A percentile compares a stretch with the other conserved stretches of the same genome.
phyloP scores from a whole-genome alignment of 1,140 invertebrate genomes.

The Drosophila nigromelanica region DNA sequence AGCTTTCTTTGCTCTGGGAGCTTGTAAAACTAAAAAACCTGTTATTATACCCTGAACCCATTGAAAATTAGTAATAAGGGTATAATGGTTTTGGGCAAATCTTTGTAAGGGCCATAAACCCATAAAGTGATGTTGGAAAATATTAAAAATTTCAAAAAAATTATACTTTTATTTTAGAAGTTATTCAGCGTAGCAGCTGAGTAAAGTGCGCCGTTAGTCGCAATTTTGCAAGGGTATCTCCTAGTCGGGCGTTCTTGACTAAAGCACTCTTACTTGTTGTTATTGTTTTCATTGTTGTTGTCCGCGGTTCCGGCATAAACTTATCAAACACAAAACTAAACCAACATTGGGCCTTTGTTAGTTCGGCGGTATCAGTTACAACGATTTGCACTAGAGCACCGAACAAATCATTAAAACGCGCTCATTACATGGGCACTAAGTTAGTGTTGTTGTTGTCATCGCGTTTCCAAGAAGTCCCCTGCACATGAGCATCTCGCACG shows the following conservation, averaged over 20 bases:
- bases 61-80: too few relatives aligned
- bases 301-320: constrained; percentile 30
- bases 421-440: constrained; percentile 45
- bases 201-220: too few relatives aligned
- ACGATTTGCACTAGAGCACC: constrained; percentile 50
- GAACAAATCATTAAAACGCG: constrained; percentile 56
- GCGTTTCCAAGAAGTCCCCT: constrained; percentile 25
- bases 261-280: constrained; percentile 20
- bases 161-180: too few relatives aligned
- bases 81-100: too few relatives aligned
- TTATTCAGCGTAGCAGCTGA: too few relatives aligned
- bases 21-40: constrained; percentile 41
- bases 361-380: constrained; percentile 37
- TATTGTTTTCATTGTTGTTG: constrained; percentile 31
- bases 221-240: too few relatives aligned
- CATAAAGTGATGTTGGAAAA: too few relatives aligned
- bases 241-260: too few relatives aligned
- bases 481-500: constrained; percentile 18
- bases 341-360: constrained; percentile 52
- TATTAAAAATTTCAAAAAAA: too few relatives aligned
- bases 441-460: constrained; percentile 4
- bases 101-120: too few relatives aligned
- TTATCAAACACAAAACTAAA: constrained; percentile 47
- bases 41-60: too few relatives aligned
- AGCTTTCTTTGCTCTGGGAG: constrained; percentile 53